phyloP scores from a whole-genome alignment of 2,888 invertebrate genomes.

The Thysanoteuthis rhombus region DNA sequence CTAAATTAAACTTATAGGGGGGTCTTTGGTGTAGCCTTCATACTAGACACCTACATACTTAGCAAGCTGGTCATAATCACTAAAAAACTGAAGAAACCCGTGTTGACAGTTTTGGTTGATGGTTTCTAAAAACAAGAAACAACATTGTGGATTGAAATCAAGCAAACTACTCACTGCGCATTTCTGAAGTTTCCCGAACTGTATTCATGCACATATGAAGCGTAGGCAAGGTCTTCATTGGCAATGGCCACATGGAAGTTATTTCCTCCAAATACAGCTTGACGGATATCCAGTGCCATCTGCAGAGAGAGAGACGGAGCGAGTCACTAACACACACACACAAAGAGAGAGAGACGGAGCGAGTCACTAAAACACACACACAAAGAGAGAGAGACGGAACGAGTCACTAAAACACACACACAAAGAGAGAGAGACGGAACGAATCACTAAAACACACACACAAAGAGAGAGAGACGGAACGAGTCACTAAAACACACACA shows the following conservation, averaged over 20 bases:
- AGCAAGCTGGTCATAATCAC: too few species aligned
- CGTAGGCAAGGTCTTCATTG: constrained; percentile 92
- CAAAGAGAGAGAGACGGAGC: background rate
- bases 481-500: background rate
- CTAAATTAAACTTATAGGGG: too few species aligned
- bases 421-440: background rate
- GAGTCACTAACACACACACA: too few species aligned
- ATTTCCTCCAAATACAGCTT: constrained; percentile 81
- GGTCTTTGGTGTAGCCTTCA: too few species aligned
- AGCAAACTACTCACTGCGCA: constrained; percentile 73
- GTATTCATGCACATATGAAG: constrained; percentile 91
- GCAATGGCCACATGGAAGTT: constrained; percentile 89
- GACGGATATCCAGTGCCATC: constrained; percentile 77
- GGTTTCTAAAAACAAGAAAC: background rate
- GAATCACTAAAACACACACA: too few species aligned
- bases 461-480: background rate
- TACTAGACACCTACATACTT: too few species aligned
- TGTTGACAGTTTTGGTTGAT: too few species aligned
- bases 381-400: background rate
- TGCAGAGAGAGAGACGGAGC: constrained; percentile 42
- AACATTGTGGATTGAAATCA: background rate
- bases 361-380: background rate
- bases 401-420: background rate
- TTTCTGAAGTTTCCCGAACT: constrained; percentile 85
- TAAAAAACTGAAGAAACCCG: too few species aligned